Evolutionary conservation across 2,888 invertebrate genomes (phyloP).

Genomic region (Agrotis ipsilon): DNA sequence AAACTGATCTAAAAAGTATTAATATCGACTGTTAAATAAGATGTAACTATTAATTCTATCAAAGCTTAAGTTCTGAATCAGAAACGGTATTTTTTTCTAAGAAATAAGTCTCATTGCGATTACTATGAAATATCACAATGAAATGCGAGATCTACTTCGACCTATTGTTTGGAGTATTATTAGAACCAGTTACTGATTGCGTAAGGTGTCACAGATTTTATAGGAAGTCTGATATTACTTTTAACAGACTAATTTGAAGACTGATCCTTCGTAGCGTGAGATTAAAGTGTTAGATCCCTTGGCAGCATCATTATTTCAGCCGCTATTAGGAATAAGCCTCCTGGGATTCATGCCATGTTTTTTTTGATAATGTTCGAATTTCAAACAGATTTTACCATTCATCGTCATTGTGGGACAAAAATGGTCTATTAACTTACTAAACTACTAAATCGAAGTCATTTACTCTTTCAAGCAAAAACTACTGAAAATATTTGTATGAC

Average conservation of each 20-base stretch:
- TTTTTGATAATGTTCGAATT: neutral
- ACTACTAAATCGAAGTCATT: too few species aligned
- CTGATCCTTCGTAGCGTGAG: neutral
- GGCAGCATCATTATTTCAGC: neutral
- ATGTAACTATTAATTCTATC: neutral
- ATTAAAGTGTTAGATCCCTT: too few species aligned
- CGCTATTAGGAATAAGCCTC: neutral
- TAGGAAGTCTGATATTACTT: slow-evolving; percentile 17
- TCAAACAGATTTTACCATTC: neutral
- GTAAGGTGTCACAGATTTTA: slow-evolving; percentile 42
- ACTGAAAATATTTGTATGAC: too few species aligned
- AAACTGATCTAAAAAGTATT: neutral
- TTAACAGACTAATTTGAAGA: too few species aligned
- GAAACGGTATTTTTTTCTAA: slow-evolving; percentile 7
- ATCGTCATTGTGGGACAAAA: neutral
- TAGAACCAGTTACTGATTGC: slow-evolving; percentile 30
- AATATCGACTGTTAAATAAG: neutral
- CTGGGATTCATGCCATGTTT: neutral
- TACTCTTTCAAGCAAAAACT: too few species aligned
- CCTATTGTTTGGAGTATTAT: slow-evolving; percentile 36
- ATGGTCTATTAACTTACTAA: too few species aligned
- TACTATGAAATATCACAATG: slow-evolving; percentile 26
- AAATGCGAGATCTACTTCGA: slow-evolving; percentile 11
- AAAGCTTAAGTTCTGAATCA: neutral
- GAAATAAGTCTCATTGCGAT: slow-evolving; percentile 12